These are phyloP conservation scores for Disparrhopalites patrizii DNA, from an alignment of 2,888 invertebrate species.

Conservation along the genomic window DNA sequence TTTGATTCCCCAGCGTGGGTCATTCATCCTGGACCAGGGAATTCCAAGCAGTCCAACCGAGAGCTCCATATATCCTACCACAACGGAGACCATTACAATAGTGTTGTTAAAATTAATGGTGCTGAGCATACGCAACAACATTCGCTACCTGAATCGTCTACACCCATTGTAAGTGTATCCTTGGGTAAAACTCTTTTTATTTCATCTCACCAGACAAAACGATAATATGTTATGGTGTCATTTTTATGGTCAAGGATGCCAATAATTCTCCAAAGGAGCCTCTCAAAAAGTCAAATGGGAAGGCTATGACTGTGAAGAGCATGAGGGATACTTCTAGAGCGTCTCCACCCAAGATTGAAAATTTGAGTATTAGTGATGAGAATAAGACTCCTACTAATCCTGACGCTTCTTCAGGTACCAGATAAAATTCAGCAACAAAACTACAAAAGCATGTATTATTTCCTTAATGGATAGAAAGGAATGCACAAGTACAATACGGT, in stretches of 20 bases:
- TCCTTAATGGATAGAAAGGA: not conserved
- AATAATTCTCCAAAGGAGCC: too few relatives aligned
- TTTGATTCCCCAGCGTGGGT: conserved; percentile 44
- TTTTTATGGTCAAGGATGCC: conserved; percentile 51
- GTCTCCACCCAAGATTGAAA: not conserved
- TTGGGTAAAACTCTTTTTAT: not conserved
- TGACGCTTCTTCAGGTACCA: too few relatives aligned
- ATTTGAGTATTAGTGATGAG: conserved; percentile 8
- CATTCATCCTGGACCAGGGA: conserved; percentile 45
- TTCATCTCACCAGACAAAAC: too few relatives aligned
- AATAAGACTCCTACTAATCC: not conserved
- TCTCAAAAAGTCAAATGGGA: too few relatives aligned
- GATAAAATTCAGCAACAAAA: too few relatives aligned
- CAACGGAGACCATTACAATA: conserved; percentile 49
- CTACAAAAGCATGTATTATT: too few relatives aligned
- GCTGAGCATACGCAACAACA: not conserved
- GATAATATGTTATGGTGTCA: conserved; percentile 52
- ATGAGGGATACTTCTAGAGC: too few relatives aligned
- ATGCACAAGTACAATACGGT: not conserved
- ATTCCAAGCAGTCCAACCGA: conserved; percentile 33
- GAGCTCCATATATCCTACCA: conserved; percentile 56
- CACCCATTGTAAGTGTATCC: not conserved
- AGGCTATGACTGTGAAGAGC: too few relatives aligned
- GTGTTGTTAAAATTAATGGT: conserved; percentile 17
- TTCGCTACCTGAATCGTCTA: not conserved